These are phyloP conservation scores for Corella eumyota DNA, from an alignment of 23 tunicate genomes.

Conservation along the genomic window DNA sequence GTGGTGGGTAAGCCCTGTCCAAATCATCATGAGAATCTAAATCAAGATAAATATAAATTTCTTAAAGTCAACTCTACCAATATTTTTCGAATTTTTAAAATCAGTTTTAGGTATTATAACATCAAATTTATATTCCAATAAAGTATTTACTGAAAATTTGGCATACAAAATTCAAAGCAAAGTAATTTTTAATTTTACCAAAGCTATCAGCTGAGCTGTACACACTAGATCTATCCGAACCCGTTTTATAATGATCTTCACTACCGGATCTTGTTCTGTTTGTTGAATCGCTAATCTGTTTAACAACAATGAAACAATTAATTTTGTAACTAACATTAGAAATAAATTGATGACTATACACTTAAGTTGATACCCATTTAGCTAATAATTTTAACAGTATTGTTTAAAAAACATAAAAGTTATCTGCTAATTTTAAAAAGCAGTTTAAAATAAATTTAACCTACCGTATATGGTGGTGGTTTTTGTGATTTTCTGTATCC, in stretches of 20 bases:
- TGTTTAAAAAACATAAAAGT: too few relatives aligned
- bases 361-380: background rate
- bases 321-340: background rate
- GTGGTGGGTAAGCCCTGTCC: conserved; percentile 33
- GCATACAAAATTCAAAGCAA: background rate
- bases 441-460: too few relatives aligned
- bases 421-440: too few relatives aligned
- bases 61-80: background rate
- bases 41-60: background rate
- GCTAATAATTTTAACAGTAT: too few relatives aligned
- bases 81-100: background rate
- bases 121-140: background rate
- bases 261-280: conserved; percentile 39
- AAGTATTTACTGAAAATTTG: background rate
- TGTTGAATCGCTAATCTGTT: conserved; percentile 45
- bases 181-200: conserved; percentile 26
- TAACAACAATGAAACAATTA: background rate
- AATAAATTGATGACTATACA: background rate
- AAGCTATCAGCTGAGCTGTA: conserved; percentile 89
- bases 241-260: conserved; percentile 10
- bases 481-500: background rate
- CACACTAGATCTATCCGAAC: conserved; percentile 78
- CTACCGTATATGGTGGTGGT: conserved; percentile 8
- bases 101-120: background rate
- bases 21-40: conserved; percentile 70